Conservation (phyloP, 2,113 vertebrate species). For the Ceyx margarethae region DNA sequence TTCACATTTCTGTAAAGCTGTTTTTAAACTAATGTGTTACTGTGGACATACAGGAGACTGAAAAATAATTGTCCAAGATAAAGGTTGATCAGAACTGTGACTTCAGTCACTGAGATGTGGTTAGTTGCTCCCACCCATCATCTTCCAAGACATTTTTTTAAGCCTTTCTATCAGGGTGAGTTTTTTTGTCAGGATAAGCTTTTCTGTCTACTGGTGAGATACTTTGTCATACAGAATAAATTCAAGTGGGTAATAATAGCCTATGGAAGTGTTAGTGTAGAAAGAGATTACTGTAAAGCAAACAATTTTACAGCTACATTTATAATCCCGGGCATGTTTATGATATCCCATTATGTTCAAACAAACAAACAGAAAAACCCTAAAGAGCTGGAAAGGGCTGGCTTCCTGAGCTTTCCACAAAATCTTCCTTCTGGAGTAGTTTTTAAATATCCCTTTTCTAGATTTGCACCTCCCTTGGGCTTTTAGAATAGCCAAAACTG, state of each 20-base stretch:
- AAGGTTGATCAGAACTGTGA: not conserved
- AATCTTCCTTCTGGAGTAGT: not conserved
- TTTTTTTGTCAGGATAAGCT: not conserved
- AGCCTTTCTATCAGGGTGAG: not conserved
- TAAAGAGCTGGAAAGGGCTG: not conserved
- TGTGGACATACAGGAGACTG: not conserved
- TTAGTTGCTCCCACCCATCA: accelerated
- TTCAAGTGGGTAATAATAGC: not conserved
- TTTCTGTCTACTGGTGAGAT: not conserved
- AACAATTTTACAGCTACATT: not conserved
- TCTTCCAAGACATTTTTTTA: not conserved
- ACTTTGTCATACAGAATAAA: not conserved
- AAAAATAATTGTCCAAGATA: not conserved
- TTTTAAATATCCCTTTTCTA: not conserved
- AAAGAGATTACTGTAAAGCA: not conserved
- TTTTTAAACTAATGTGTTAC: not conserved
- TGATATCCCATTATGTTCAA: not conserved
- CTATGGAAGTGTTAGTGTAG: not conserved
- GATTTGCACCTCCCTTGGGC: not conserved
- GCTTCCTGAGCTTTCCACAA: not conserved
- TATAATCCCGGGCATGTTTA: not conserved
- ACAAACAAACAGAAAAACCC: not conserved
- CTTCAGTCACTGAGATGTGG: not conserved
- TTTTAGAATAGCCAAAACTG: not conserved
- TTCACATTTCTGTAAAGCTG: not conserved